phyloP scores from a whole-genome alignment of 1,140 invertebrate genomes.

The Scaptomyza montana region DNA sequence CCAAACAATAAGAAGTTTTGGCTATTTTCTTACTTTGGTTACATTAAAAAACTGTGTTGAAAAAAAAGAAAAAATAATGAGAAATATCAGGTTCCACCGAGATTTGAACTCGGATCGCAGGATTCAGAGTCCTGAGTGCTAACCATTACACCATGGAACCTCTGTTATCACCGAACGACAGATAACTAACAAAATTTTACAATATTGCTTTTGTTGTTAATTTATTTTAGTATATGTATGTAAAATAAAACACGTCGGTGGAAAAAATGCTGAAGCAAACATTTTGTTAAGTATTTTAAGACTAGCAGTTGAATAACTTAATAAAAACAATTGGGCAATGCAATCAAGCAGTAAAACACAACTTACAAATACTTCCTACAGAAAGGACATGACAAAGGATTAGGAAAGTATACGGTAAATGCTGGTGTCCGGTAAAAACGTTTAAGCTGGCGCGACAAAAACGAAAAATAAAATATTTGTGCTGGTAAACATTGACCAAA shows the following conservation, averaged over 20 bases:
- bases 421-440: conserved; percentile 43
- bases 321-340: not conserved
- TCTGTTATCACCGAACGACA: not conserved
- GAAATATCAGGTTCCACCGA: conserved; percentile 88
- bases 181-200: not conserved
- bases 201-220: too few species aligned
- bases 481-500: conserved; percentile 75
- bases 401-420: conserved; percentile 22
- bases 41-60: not conserved
- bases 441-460: conserved; percentile 75
- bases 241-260: not conserved
- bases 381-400: not conserved
- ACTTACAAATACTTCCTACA: not conserved
- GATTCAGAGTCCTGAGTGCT: conserved; percentile 96
- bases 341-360: not conserved
- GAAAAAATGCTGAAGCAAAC: not conserved
- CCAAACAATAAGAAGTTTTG: too few species aligned
- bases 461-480: conserved; percentile 67
- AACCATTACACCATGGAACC: conserved; percentile 95
- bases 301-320: not conserved
- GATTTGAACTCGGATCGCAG: conserved; percentile 94
- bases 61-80: conserved; percentile 2
- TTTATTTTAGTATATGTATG: conserved; percentile 2
- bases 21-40: too few species aligned
- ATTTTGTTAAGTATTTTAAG: not conserved